A percentile compares a stretch with the other conserved stretches of the same genome.
These are phyloP conservation scores for Tyto alba DNA, from an alignment of 2,113 vertebrate species.

Conservation along the genomic window DNA sequence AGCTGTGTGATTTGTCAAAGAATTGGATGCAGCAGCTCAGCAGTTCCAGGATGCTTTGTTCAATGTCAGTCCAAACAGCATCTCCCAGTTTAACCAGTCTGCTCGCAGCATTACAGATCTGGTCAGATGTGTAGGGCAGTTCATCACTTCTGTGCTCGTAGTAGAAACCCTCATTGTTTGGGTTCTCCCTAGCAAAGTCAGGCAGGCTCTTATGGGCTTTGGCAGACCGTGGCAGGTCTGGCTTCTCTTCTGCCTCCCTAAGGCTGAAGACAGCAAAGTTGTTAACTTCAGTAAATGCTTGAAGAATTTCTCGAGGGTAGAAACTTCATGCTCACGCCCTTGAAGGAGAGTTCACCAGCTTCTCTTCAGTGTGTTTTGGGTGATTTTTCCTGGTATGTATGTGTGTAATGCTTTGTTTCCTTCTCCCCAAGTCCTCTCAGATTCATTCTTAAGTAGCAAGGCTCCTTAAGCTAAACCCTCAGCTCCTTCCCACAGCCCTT, in stretches of 20 bases:
- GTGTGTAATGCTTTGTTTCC: background rate
- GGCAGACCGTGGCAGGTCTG: background rate
- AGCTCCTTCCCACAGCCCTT: background rate
- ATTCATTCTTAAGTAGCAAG: accelerated
- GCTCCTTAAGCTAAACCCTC: background rate
- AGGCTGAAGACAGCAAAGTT: background rate
- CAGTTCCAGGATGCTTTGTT: accelerated
- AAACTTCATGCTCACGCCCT: background rate
- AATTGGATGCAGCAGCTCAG: background rate
- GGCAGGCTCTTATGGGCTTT: background rate
- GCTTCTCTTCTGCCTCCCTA: background rate
- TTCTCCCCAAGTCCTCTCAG: background rate
- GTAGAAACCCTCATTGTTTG: background rate
- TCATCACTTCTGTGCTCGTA: accelerated
- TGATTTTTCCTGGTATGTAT: background rate
- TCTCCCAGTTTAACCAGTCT: background rate
- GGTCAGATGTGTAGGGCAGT: background rate
- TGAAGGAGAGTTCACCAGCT: background rate
- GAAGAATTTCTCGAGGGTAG: too few species aligned
- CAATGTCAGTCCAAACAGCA: accelerated
- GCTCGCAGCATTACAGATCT: accelerated
- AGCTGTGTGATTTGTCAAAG: background rate
- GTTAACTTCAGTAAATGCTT: background rate
- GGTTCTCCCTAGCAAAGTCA: background rate
- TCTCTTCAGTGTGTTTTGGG: background rate